Conservation (phyloP, 2,113 vertebrate genomes). For the Chlamydotis undulata region DNA sequence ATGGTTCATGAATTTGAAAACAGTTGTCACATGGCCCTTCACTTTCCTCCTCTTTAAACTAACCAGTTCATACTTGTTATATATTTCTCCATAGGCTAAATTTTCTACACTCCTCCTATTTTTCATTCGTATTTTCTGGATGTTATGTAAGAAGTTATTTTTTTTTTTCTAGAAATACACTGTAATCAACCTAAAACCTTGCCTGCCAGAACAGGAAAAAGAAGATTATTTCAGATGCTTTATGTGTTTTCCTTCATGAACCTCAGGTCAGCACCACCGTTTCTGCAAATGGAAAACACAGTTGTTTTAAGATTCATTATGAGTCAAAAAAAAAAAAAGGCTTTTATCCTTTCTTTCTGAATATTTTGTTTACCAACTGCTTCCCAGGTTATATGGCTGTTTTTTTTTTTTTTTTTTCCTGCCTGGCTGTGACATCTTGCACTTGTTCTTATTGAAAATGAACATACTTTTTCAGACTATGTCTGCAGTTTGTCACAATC, state of each 20-base stretch:
- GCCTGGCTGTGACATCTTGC: background rate
- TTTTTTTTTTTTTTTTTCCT: background rate
- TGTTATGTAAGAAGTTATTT: background rate
- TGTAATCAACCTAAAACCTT: fast-evolving
- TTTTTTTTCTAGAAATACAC: background rate
- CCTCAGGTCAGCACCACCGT: fast-evolving
- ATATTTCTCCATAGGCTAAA: background rate
- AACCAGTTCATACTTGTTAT: background rate
- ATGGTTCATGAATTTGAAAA: background rate
- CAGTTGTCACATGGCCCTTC: fast-evolving
- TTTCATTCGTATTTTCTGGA: background rate
- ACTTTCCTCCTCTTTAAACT: background rate
- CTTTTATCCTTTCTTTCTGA: background rate
- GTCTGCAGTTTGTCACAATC: background rate
- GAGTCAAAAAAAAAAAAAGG: background rate
- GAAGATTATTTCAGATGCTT: background rate
- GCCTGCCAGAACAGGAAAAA: background rate
- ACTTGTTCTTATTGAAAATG: background rate
- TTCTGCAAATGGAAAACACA: background rate
- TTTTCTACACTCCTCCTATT: background rate
- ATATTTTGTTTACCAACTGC: background rate
- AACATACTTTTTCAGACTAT: background rate
- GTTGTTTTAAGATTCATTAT: background rate
- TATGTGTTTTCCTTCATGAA: background rate
- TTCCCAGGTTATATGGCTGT: background rate